phyloP scores from a whole-genome alignment of 2,113 vertebrate species.

The Gallinago media region DNA sequence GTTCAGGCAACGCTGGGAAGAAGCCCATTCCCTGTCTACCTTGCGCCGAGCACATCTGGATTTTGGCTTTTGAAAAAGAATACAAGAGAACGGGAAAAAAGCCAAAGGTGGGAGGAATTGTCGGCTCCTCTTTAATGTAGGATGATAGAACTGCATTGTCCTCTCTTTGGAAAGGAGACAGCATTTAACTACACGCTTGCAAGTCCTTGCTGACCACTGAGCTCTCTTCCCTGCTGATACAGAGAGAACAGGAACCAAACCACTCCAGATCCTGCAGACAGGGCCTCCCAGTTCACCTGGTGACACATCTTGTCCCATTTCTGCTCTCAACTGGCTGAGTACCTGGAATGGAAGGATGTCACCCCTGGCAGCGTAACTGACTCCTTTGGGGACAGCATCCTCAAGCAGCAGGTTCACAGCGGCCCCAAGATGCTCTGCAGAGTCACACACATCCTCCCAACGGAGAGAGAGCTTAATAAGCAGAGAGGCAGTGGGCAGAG shows the following conservation, averaged over 20 bases:
- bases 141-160: not conserved
- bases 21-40: not conserved
- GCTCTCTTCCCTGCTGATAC: not conserved
- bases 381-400: not conserved
- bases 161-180: not conserved
- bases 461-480: not conserved
- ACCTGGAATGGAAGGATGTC: not conserved
- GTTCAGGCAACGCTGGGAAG: not conserved
- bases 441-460: not conserved
- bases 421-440: not conserved
- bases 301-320: not conserved
- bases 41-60: not conserved
- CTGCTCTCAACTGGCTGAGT: not conserved
- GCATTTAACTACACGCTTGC: not conserved
- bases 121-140: not conserved
- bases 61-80: not conserved
- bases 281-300: not conserved
- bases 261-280: not conserved
- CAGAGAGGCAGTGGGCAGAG: not conserved
- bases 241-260: not conserved
- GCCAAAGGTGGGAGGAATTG: not conserved
- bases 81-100: not conserved
- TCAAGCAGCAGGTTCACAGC: not conserved
- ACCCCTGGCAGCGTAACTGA: not conserved
- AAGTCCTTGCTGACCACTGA: not conserved